phyloP scores from a whole-genome alignment of 2,113 vertebrate species.

The Myocastor coypus region DNA sequence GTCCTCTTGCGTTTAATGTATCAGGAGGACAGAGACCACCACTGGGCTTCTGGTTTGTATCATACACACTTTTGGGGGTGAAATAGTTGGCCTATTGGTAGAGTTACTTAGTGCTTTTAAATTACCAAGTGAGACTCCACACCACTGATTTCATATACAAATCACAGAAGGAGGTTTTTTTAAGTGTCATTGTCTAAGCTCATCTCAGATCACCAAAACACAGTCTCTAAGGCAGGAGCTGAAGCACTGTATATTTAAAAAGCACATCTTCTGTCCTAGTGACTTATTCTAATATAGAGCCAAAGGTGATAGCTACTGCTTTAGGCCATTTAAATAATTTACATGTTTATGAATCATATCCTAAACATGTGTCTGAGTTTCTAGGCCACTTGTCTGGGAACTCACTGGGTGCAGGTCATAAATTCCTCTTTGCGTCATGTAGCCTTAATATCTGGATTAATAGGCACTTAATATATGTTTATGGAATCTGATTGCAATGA shows the following conservation, averaged over 20 bases:
- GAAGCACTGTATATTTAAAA: not conserved
- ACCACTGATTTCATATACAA: not conserved
- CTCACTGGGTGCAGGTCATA: not conserved
- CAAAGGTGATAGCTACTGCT: not conserved
- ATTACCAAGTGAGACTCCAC: not conserved
- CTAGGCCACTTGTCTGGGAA: not conserved
- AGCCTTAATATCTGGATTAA: not conserved
- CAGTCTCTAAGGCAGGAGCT: not conserved
- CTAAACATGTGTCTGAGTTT: not conserved
- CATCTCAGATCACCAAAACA: not conserved
- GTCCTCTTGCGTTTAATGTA: not conserved
- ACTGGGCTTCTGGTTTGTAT: not conserved
- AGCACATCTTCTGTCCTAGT: not conserved
- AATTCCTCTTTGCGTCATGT: not conserved
- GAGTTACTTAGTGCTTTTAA: not conserved
- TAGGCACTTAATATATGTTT: not conserved
- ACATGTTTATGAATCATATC: not conserved
- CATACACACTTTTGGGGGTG: too few relatives aligned
- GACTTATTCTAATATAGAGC: not conserved
- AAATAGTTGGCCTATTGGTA: not conserved
- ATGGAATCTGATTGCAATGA: not conserved
- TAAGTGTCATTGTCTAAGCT: not conserved
- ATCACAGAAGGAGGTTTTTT: not conserved
- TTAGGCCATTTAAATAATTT: not conserved
- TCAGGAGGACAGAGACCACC: rapidly evolving